Evolutionary conservation across 2,797 vertebrate genomes (phyloP).

Genomic region (Alosa sapidissima): DNA sequence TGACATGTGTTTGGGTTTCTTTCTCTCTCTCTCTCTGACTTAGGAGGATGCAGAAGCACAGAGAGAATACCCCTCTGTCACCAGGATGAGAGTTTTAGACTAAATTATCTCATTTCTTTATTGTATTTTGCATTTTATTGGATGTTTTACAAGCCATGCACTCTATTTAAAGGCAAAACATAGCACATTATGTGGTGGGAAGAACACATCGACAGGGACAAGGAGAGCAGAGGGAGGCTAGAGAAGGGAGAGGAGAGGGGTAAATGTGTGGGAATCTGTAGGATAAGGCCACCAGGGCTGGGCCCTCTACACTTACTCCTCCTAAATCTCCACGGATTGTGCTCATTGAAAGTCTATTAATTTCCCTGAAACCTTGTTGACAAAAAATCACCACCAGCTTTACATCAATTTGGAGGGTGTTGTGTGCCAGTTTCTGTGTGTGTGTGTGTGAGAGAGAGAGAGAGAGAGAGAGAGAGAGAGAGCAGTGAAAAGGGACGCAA

Average conservation of each 20-base stretch:
- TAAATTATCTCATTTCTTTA: neutral
- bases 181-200: too few relatives aligned
- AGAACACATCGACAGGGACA: neutral
- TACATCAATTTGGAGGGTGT: constrained; percentile 62
- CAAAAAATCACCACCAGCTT: constrained; percentile 84
- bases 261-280: neutral
- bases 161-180: constrained; percentile 2
- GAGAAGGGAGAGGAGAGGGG: constrained; percentile 8
- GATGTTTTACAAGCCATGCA: neutral
- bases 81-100: neutral
- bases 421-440: neutral
- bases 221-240: neutral
- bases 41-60: neutral
- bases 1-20: constrained; percentile 35
- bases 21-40: neutral
- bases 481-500: constrained; percentile 77
- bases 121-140: neutral
- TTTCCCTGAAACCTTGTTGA: constrained; percentile 87
- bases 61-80: neutral
- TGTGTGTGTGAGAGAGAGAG: neutral
- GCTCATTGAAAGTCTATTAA: constrained; percentile 85
- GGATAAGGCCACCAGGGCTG: constrained; percentile 26
- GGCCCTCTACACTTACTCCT: neutral
- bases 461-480: constrained; percentile 55
- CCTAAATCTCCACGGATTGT: constrained; percentile 72